Base-by-base conservation (phyloP, 2,113 vertebrate species). In the Pachycephala philippinensis region DNA sequence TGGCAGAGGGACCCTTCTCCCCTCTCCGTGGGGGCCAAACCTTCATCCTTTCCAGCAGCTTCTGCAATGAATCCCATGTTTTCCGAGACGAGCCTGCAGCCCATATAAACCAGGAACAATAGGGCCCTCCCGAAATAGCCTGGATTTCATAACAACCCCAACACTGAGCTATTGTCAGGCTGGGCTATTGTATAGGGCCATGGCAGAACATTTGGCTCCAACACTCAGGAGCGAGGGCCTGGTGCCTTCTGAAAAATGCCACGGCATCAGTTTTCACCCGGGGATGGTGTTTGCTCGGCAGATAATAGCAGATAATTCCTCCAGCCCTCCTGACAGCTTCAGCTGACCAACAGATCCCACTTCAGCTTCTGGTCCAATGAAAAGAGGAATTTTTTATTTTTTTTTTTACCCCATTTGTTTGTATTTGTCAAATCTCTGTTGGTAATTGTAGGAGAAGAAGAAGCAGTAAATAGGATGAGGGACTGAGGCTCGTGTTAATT, bases 71-170 rank as follows among this genome's bases (percentile, higher is more conserved):
- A 83, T 87, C 89, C 78, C 7, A 8, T 18, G 49, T 65, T 93
- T 52, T 35, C 77, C 1, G 9, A 83, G 89, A 70, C 82, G 28
- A 96, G 84, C 45, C 80, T 89, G 86, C 76, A 95, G 88, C 86
- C 50, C 95, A 94, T 61, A 68, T 66, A 90, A 93, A 81, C 28
- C 40, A 40, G 92, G 60, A 97, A 97, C 93, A 97, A 96, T 92
- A 3, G 92, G 60, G 88, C 83, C 90, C 86, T 97, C 96, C 95
- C 95, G 87, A 97, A 97, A 97, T 96, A 97, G 96, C 63, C 94
- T 89, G 93, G 61, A 13, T 97, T 95, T 96, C 94, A 93, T 96
- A 94, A 96, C 93, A 72, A 65, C 69, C 89, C 69, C 39, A 95
- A 59, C 60, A 23, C 91, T 28, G 76, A 91, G 84, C 93, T 89